Conservation (phyloP, 2,888 invertebrate genomes). For the Lomographa bimaculata region DNA sequence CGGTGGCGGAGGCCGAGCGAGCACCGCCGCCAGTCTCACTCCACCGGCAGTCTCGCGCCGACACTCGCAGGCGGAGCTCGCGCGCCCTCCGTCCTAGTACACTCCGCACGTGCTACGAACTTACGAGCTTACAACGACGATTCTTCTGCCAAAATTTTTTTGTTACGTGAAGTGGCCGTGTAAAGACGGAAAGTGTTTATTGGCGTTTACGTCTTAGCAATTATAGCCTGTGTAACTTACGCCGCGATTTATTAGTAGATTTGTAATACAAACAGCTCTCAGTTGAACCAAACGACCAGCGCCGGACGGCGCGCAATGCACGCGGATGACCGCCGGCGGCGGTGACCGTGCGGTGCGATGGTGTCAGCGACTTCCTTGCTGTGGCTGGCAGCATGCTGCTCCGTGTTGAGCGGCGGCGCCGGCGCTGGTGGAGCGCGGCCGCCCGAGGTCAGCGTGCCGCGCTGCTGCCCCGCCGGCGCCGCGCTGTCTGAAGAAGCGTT, state of each 20-base stretch:
- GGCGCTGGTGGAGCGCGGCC: constrained; percentile 45
- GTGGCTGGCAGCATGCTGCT: constrained; percentile 38
- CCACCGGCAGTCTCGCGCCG: constrained; percentile 42
- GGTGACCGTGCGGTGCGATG: no score
- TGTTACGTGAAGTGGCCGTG: no score
- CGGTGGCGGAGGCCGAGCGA: constrained; percentile 6
- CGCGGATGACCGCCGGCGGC: no score
- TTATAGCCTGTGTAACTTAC: constrained; percentile 6
- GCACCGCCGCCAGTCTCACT: constrained; percentile 5
- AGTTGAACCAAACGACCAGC: background rate
- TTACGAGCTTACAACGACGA: background rate
- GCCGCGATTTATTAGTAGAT: background rate
- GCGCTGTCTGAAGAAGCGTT: constrained; percentile 54
- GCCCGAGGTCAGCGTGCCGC: constrained; percentile 55
- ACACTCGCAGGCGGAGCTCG: constrained; percentile 48
- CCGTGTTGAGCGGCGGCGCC: constrained; percentile 36
- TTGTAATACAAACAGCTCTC: background rate
- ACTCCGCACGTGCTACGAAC: constrained; percentile 53
- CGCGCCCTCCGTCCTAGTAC: constrained; percentile 23
- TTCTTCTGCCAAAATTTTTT: no score
- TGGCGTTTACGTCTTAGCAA: no score
- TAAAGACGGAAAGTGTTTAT: no score
- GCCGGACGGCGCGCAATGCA: constrained; percentile 38
- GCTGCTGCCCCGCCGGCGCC: constrained; percentile 52
- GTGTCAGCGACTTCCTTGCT: no score